Evolutionary conservation across 2,797 vertebrate species (phyloP).

Genomic region (Phrynocephalus vlangalii): DNA sequence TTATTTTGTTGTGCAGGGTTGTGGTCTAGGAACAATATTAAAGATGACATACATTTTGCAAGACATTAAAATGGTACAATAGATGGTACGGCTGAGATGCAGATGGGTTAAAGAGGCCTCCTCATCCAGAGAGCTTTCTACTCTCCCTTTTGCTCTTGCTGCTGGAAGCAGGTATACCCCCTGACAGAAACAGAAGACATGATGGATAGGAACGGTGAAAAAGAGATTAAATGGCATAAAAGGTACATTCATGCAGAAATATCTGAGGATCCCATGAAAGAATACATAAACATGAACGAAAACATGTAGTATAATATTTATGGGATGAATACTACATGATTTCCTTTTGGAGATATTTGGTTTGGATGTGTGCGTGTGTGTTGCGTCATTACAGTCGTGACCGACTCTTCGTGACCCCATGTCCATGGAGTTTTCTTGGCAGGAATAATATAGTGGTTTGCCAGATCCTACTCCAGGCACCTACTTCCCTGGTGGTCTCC

Average conservation of each 20-base stretch:
- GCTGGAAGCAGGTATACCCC: neutral
- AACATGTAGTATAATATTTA: neutral
- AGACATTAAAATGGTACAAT: neutral
- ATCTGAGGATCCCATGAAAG: too few species aligned
- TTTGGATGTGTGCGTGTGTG: neutral
- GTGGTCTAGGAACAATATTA: constrained; percentile 5
- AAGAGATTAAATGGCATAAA: neutral
- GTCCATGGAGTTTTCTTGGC: too few species aligned
- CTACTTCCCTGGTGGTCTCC: too few species aligned
- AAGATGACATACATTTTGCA: constrained; percentile 7
- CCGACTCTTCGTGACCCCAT: too few species aligned
- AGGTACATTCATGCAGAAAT: too few species aligned
- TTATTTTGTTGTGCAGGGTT: neutral
- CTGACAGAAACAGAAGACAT: neutral
- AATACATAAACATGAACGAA: neutral
- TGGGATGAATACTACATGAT: neutral
- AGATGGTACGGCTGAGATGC: neutral
- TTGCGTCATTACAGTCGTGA: too few species aligned
- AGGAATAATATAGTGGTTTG: too few species aligned
- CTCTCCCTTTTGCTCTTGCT: neutral
- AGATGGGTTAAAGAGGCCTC: neutral
- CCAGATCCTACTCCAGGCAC: too few species aligned
- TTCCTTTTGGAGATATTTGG: neutral
- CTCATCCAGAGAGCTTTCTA: neutral
- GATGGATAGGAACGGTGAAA: neutral